Evolutionary conservation across 2,797 vertebrate genomes (phyloP).

Genomic region (Morelia viridis): DNA sequence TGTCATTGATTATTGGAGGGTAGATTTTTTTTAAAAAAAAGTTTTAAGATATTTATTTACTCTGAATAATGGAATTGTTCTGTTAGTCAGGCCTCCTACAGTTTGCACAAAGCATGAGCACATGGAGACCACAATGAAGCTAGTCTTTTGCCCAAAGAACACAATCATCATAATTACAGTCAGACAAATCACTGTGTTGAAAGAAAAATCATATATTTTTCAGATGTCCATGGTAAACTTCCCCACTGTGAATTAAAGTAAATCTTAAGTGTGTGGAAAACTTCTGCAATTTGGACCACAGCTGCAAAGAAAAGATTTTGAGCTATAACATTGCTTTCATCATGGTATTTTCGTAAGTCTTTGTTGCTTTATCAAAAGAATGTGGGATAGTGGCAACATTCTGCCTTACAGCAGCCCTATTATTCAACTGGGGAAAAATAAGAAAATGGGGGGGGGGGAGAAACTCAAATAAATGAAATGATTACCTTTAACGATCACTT

Average conservation of each 20-base stretch:
- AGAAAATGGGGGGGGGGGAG: not conserved
- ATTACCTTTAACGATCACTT: slow-evolving; percentile 64
- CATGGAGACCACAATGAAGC: slow-evolving; percentile 63
- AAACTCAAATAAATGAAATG: slow-evolving; percentile 54
- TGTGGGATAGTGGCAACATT: slow-evolving; percentile 39
- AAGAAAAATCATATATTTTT: slow-evolving; percentile 71
- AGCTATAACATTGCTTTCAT: slow-evolving; percentile 69
- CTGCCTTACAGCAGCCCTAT: slow-evolving; percentile 56
- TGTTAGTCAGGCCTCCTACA: slow-evolving; percentile 26
- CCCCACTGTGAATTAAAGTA: slow-evolving; percentile 68
- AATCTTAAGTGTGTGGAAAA: slow-evolving; percentile 63
- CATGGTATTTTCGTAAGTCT: slow-evolving; percentile 56
- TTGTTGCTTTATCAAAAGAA: slow-evolving; percentile 59
- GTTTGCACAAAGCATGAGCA: slow-evolving; percentile 53
- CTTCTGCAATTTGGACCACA: slow-evolving; percentile 68
- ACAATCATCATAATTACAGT: slow-evolving; percentile 75
- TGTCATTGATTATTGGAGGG: not conserved
- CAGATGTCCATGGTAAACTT: slow-evolving; percentile 66
- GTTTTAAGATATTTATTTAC: not conserved
- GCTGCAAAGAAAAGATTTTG: slow-evolving; percentile 66
- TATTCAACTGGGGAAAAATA: slow-evolving; percentile 43
- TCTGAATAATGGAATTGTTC: not conserved
- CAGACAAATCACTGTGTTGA: slow-evolving; percentile 76
- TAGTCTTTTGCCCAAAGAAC: slow-evolving; percentile 63
- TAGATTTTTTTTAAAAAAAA: not conserved